Percentiles rank a stretch among this genome's conserved stretches.
Conservation (phyloP, 2,797 vertebrate species). For the Lycodopsis pacificus region DNA sequence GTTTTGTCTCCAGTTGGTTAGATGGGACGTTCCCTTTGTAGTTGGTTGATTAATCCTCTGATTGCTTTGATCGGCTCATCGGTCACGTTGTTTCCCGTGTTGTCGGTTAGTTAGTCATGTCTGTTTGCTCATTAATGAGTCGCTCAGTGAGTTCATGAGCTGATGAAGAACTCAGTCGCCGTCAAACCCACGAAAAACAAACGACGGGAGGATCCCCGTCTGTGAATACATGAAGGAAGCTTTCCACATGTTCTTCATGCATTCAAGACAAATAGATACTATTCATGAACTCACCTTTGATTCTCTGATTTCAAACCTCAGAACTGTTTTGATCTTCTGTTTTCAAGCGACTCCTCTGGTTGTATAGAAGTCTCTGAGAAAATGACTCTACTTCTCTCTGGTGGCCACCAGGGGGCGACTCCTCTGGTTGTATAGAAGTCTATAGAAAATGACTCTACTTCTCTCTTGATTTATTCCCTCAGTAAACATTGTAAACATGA, state of each 20-base stretch:
- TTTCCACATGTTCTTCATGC: not conserved
- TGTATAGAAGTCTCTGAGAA: too few species aligned
- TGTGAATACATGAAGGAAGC: not conserved
- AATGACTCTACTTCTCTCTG: too few species aligned
- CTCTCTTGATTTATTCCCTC: too few species aligned
- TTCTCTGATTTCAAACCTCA: not conserved
- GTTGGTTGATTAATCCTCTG: conserved; percentile 7
- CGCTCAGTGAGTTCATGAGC: not conserved
- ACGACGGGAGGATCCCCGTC: not conserved
- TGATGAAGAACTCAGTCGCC: not conserved
- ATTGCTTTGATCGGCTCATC: conserved; percentile 19
- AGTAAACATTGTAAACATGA: too few species aligned
- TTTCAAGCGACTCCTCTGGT: not conserved
- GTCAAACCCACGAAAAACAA: not conserved
- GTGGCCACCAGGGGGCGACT: too few species aligned
- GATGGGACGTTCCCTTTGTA: conserved; percentile 24
- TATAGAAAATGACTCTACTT: too few species aligned
- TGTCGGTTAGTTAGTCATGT: conserved; percentile 9
- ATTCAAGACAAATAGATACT: not conserved
- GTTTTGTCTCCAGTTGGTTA: not conserved
- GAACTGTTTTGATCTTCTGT: not conserved
- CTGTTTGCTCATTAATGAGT: conserved; percentile 28
- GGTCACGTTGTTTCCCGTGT: not conserved
- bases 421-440: too few species aligned
- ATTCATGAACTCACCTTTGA: conserved; percentile 6